phyloP scores from a whole-genome alignment of 1,140 invertebrate species.

The Saccostrea glomerata region DNA sequence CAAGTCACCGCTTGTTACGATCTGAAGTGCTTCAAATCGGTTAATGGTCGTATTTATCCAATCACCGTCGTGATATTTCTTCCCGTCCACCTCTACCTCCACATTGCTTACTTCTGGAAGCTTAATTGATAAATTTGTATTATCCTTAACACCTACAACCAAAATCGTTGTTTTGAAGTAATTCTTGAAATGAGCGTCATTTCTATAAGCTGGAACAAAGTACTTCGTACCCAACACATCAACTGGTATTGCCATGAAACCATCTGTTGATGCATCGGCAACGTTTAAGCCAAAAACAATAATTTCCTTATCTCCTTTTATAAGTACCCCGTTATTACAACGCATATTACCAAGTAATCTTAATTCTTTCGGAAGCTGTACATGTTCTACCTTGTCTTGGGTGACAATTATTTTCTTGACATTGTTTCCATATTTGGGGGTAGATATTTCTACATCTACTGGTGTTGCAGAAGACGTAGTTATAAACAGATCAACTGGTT shows the following conservation, averaged over 20 bases:
- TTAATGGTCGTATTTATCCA: slow-evolving; percentile 52
- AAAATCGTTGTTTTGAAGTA: slow-evolving; percentile 46
- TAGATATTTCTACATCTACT: slow-evolving; percentile 57
- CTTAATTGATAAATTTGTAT: slow-evolving; percentile 47
- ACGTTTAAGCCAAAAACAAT: slow-evolving; percentile 65
- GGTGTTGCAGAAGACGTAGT: slow-evolving; percentile 57
- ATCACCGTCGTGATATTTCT: slow-evolving; percentile 54
- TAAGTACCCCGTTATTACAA: slow-evolving; percentile 50
- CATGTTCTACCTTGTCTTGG: slow-evolving; percentile 40
- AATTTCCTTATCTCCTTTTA: slow-evolving; percentile 55
- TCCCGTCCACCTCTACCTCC: slow-evolving; percentile 47
- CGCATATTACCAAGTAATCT: background rate
- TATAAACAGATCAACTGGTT: slow-evolving; percentile 58
- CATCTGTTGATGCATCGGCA: slow-evolving; percentile 61
- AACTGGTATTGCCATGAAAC: slow-evolving; percentile 66
- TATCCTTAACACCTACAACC: slow-evolving; percentile 54
- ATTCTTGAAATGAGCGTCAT: background rate
- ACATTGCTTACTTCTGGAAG: background rate
- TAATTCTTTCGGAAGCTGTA: slow-evolving; percentile 44
- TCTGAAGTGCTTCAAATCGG: slow-evolving; percentile 60
- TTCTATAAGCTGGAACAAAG: slow-evolving; percentile 62
- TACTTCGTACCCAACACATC: slow-evolving; percentile 68
- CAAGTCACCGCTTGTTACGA: slow-evolving; percentile 57
- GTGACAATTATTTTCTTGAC: slow-evolving; percentile 40
- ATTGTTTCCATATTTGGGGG: slow-evolving; percentile 43